Evolutionary conservation across 2,888 invertebrate genomes (phyloP).

Genomic region (Osmoderma eremita): DNA sequence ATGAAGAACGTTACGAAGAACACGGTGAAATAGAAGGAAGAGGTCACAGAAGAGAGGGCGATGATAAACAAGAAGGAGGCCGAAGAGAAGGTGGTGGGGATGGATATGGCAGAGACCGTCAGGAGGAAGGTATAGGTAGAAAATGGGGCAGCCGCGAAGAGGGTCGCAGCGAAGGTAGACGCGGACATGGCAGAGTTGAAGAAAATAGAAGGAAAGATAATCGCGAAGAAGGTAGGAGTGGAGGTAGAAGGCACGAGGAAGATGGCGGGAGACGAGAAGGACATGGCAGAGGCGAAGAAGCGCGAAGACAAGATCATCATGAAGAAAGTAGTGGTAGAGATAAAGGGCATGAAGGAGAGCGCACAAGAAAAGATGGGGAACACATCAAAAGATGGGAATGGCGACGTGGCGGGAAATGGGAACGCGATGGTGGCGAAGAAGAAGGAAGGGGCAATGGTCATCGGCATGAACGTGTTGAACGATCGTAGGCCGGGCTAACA

Average conservation of each 20-base stretch:
- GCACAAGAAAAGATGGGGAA: too few species aligned
- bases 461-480: neutral
- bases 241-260: neutral
- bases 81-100: neutral
- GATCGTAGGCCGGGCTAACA: too few species aligned
- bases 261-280: neutral
- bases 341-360: neutral
- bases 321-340: slow-evolving; percentile 7
- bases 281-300: neutral
- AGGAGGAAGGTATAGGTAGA: neutral
- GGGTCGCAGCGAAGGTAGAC: neutral
- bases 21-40: neutral
- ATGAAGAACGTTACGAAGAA: slow-evolving; percentile 1
- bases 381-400: neutral
- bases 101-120: slow-evolving; percentile 9
- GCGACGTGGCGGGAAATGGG: neutral
- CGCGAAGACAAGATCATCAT: neutral
- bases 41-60: slow-evolving; percentile 6
- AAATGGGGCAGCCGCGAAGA: slow-evolving; percentile 1
- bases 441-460: slow-evolving; percentile 3
- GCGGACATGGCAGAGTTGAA: neutral
- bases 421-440: neutral
- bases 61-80: neutral
- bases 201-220: neutral
- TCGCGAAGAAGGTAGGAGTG: neutral